These are phyloP conservation scores for Momotus momota DNA, from an alignment of 2,797 vertebrate genomes.

Conservation along the genomic window DNA sequence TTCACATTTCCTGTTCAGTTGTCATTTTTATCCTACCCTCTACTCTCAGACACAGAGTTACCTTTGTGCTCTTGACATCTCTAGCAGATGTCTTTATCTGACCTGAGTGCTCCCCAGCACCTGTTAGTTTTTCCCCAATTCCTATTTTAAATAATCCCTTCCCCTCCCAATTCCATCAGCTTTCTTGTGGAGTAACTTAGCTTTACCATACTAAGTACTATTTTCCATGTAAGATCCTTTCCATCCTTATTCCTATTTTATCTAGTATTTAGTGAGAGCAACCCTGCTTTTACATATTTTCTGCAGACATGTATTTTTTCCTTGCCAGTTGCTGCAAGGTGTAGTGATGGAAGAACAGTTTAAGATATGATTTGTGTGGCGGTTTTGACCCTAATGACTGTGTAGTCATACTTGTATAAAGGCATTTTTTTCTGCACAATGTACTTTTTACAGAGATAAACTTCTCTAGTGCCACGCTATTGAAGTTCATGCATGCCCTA, in stretches of 20 bases:
- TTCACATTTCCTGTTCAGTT: conserved; percentile 63
- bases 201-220: not conserved
- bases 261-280: not conserved
- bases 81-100: conserved; percentile 68
- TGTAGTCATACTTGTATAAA: not conserved
- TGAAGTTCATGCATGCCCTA: not conserved
- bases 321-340: not conserved
- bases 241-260: not conserved
- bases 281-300: not conserved
- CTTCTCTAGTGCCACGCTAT: not conserved
- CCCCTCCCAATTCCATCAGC: not conserved
- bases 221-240: not conserved
- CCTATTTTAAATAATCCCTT: conserved; percentile 18
- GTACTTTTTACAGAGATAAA: not conserved
- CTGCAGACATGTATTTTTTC: not conserved
- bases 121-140: conserved; percentile 42
- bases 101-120: conserved; percentile 53
- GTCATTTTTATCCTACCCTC: conserved; percentile 55
- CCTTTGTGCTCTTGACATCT: conserved; percentile 65
- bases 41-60: conserved; percentile 46
- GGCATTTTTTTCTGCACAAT: not conserved
- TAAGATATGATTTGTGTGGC: not conserved
- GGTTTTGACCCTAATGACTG: not conserved
- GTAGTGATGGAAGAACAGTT: not conserved
- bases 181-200: not conserved